Conservation (phyloP, 2,888 invertebrate genomes). For the Lepetodrilus schrolli region DNA sequence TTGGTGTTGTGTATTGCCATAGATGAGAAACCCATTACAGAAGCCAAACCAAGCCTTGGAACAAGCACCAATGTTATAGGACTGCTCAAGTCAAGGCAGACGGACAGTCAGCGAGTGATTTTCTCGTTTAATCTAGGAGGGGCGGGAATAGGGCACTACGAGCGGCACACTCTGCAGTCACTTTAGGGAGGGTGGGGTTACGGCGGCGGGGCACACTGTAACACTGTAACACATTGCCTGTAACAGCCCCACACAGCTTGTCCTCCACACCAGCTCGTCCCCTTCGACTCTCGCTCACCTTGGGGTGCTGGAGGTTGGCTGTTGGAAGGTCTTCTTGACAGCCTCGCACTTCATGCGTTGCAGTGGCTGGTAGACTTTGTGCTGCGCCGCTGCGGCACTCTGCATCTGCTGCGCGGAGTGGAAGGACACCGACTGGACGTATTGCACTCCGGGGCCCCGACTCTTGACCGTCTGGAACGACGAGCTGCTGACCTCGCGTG, state of each 20-base stretch:
- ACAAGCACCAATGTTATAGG: no score
- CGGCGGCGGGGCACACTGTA: slow-evolving; percentile 11
- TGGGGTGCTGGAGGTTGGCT: slow-evolving; percentile 35
- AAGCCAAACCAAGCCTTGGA: no score
- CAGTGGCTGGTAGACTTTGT: slow-evolving; percentile 76
- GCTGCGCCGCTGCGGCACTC: slow-evolving; percentile 55
- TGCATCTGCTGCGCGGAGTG: slow-evolving; percentile 53
- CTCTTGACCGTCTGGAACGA: slow-evolving; percentile 49
- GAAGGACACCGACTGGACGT: slow-evolving; percentile 52
- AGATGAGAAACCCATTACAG: no score
- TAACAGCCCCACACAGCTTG: not conserved
- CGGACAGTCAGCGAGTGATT: no score
- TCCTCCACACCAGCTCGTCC: slow-evolving; percentile 13
- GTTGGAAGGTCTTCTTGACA: slow-evolving; percentile 44
- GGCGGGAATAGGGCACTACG: not conserved
- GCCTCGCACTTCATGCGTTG: slow-evolving; percentile 78
- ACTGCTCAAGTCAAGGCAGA: no score
- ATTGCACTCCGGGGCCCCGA: slow-evolving; percentile 57
- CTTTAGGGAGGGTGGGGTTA: slow-evolving; percentile 17
- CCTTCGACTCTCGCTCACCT: slow-evolving; percentile 40
- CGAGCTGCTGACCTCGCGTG: slow-evolving; percentile 39
- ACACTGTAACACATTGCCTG: slow-evolving; percentile 27
- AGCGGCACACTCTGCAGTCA: slow-evolving; percentile 13
- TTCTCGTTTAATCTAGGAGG: no score
- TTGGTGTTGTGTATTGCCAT: no score